Evolutionary conservation across 2,113 vertebrate genomes (phyloP), one percentile per base, ranked within the genome.

Genomic region (Nipponia nippon): DNA sequence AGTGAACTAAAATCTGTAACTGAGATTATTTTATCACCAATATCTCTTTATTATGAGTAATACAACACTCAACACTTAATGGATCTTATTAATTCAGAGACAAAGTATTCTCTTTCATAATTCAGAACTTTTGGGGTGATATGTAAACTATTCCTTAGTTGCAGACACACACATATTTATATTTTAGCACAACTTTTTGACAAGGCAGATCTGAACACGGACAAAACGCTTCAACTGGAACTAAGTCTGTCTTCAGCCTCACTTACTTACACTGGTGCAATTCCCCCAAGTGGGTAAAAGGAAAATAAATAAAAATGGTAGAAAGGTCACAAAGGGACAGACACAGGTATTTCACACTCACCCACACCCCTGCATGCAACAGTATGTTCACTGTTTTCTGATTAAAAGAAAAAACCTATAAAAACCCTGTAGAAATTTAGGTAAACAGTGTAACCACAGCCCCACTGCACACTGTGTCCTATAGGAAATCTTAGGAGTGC

Each of bases 121-220:
- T 63, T 67, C 34, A 78, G 46, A 77, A 40, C 3, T 44, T 67
- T 50, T n/a, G 5, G 7, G 18, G 16, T 30, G n/a, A 27, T 52
- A 76, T 53, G 23, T 50, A 65, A 66, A 32, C 13, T 38, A 34
- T n/a, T 67, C 5, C 16, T 11, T 47, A n/a, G 32, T 9, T 72
- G 13, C 29, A 77, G 27, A 25, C 0, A 8, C 3, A 3, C 1
- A 7, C 2, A 5, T 23, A 20, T 76, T 20, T 12, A 46, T 56
- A 36, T 1, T 65, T 86, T 20, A 22, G 16, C 7, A 79, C 15
- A 55, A 46, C 9, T 21, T 83, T 76, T 58, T 92, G 36, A 69
- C 27, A 30, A 32, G 23, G 1, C 7, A 65, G 18, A 53, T 26
- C 13, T 59, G 62, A 85, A 69, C 1, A 13, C 2, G 1, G 21